These are phyloP conservation scores for Hylyphantes graminicola DNA, from an alignment of 1,140 invertebrate species.

Conservation along the genomic window DNA sequence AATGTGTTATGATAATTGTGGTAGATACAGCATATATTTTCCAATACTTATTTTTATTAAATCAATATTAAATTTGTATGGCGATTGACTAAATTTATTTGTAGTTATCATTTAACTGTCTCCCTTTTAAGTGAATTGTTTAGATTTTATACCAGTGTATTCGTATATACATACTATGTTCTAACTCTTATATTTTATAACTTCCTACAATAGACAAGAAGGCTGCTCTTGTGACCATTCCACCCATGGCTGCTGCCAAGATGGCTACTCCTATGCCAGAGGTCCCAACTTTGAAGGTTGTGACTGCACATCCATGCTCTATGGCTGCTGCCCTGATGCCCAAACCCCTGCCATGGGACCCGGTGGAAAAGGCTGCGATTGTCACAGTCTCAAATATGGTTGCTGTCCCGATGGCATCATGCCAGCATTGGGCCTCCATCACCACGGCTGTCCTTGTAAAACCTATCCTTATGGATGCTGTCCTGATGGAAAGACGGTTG, in stretches of 20 bases:
- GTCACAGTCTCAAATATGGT: slow-evolving; percentile 79
- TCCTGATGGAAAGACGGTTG: slow-evolving; percentile 76
- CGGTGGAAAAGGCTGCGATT: slow-evolving; percentile 62
- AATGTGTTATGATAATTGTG: too few species aligned
- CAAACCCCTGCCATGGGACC: slow-evolving; percentile 81
- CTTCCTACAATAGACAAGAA: slow-evolving; percentile 55
- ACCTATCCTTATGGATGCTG: slow-evolving; percentile 78
- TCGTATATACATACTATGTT: too few species aligned
- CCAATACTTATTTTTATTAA: too few species aligned
- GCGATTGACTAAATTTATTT: too few species aligned
- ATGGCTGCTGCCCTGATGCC: slow-evolving; percentile 89
- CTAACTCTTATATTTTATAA: not conserved
- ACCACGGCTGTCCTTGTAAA: slow-evolving; percentile 40
- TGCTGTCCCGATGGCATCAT: slow-evolving; percentile 86
- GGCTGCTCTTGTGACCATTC: slow-evolving; percentile 85
- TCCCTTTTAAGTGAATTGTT: too few species aligned
- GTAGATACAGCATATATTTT: too few species aligned
- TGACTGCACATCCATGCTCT: slow-evolving; percentile 67
- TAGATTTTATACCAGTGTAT: too few species aligned
- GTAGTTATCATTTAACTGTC: too few species aligned
- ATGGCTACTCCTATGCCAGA: slow-evolving; percentile 74
- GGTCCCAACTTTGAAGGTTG: slow-evolving; percentile 73
- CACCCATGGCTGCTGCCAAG: slow-evolving; percentile 82
- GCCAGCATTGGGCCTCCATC: slow-evolving; percentile 72
- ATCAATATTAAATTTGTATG: too few species aligned